Evolutionary conservation across 2,888 invertebrate genomes (phyloP), one percentile per base, ranked within the genome.

Genomic region (Tiliacea citrago): DNA sequence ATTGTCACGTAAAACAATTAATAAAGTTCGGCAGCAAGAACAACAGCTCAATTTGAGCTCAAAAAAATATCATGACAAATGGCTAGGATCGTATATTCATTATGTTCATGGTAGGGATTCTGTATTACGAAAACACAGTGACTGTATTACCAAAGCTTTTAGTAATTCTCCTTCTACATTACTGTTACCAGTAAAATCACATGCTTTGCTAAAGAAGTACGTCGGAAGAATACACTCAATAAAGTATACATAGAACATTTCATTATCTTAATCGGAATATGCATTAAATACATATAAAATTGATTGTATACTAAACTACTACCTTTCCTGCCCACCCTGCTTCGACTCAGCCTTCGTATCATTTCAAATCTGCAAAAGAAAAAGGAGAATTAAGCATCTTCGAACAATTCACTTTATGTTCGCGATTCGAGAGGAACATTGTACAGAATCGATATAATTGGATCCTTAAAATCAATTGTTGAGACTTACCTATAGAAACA

Each of bases 211-310:
- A 58, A 35, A 42, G 49, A 81, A 66, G 45, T 57, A 63, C 3
- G 13, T 42, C 35, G 47, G 63, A 75, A 68, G 53, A 62, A 68
- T 68, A 58, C 76, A 75, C 63, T 76, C 49, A 63, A 81, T 60
- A 74, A 81, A 81, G 75, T 67, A 62, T 68, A 78, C 81, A 81
- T 75, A 77, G 1, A 78, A 55, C 18, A 83, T 75, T 73, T 57
- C 29, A 53, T 65, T 58, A 61, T n/a, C 66, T 68, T 68, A 69
- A 68, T 58, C 35, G 24, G 75, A 78, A 83, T 80, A 87, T 86
- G 84, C 79, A 86, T 86, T 82, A 68, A 77, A 87, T 86, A 86
- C 87, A 86, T 86, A 86, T 79, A 85, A 82, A 83, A 80, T 76
- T 68, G 21, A 77, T 83, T 74, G 65, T 79, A 69, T 67, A 71